Percentiles rank a stretch among this genome's conserved stretches.
Conservation (phyloP, 1,140 invertebrate species). For the Eriocheir sinensis region DNA sequence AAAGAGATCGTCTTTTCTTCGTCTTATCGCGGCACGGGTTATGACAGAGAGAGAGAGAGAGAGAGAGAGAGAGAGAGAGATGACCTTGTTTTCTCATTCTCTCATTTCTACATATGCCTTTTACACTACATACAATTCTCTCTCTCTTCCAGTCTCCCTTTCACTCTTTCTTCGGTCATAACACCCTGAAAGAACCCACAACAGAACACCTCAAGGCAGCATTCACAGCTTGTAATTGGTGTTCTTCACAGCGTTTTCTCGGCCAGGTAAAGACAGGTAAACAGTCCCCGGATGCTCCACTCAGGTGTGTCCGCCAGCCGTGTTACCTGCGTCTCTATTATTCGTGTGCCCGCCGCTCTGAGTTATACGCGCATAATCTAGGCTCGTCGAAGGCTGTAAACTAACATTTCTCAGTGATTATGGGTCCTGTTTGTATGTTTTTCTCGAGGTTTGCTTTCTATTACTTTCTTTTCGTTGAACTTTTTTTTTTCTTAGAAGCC, state of each 20-base stretch:
- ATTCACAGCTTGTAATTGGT: background rate
- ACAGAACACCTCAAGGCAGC: background rate
- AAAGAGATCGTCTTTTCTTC: too few relatives aligned
- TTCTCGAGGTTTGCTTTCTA: too few relatives aligned
- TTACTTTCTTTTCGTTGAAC: background rate
- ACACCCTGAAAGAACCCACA: too few relatives aligned
- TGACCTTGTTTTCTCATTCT: background rate
- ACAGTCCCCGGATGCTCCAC: background rate
- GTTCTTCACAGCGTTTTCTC: background rate
- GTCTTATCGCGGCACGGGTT: background rate
- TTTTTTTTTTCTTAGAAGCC: too few relatives aligned
- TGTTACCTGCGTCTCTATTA: background rate
- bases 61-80: background rate
- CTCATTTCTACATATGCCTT: background rate
- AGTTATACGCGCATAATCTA: background rate
- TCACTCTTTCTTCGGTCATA: too few relatives aligned
- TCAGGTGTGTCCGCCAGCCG: background rate
- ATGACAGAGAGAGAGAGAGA: background rate
- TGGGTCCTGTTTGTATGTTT: too few relatives aligned
- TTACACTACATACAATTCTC: background rate
- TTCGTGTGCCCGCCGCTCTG: too few relatives aligned
- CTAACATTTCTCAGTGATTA: too few relatives aligned
- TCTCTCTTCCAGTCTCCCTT: background rate
- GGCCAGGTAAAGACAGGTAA: background rate
- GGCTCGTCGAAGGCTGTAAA: background rate